phyloP scores from a whole-genome alignment of 23 tunicate species.

The Trididemnum clinides region DNA sequence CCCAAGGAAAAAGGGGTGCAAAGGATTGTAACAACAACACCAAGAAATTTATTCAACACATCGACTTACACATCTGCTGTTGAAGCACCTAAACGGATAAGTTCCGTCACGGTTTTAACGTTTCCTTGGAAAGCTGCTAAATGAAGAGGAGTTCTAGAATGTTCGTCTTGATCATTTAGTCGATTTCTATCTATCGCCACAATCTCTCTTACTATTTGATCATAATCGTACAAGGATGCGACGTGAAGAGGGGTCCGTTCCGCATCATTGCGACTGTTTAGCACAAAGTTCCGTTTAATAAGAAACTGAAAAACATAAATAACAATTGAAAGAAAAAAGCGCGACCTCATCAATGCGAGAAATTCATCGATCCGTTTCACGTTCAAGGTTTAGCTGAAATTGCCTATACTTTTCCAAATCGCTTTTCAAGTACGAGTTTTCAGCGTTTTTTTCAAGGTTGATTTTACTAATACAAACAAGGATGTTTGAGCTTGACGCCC shows the following conservation, averaged over 20 bases:
- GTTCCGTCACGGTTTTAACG: not conserved
- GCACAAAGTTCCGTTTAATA: not conserved
- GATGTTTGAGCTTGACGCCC: no score
- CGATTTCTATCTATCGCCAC: not conserved
- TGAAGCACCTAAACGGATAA: constrained; percentile 22
- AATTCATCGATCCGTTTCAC: no score
- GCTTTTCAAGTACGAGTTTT: no score
- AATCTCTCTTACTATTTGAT: constrained; percentile 22
- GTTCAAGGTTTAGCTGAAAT: no score
- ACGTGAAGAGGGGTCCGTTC: constrained; percentile 44
- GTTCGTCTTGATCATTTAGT: constrained; percentile 47
- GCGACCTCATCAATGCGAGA: no score
- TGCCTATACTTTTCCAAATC: no score
- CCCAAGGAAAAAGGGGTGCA: not conserved
- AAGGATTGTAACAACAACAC: not conserved
- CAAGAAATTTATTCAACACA: not conserved
- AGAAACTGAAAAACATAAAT: no score
- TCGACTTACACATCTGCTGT: constrained; percentile 12
- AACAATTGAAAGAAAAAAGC: no score
- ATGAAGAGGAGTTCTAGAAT: constrained; percentile 43
- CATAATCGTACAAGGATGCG: constrained; percentile 24
- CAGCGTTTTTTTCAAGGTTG: no score
- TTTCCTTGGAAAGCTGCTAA: constrained; percentile 40
- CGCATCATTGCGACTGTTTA: constrained; percentile 35
- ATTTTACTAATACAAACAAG: no score